Conservation (phyloP, 2,797 vertebrate species). For the Malacoctenus gilli region DNA sequence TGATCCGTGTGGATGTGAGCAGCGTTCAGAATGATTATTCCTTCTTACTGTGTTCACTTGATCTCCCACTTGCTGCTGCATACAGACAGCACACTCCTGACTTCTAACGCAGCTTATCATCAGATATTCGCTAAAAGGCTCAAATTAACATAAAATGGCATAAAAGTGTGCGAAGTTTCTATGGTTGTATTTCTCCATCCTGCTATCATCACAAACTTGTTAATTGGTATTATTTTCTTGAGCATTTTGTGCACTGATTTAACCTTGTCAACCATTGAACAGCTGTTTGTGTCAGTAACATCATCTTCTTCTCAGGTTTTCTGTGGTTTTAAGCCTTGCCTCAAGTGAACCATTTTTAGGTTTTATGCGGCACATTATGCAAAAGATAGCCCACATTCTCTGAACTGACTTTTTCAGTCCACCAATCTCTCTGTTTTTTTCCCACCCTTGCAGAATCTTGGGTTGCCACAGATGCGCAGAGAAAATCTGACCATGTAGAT, state of each 20-base stretch:
- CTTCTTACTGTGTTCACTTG: slow-evolving; percentile 67
- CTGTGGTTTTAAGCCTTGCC: slow-evolving; percentile 9
- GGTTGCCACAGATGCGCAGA: background rate
- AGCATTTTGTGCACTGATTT: slow-evolving; percentile 30
- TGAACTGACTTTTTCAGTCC: slow-evolving; percentile 27
- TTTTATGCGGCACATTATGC: slow-evolving; percentile 54
- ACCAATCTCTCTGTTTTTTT: background rate
- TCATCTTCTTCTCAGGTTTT: slow-evolving; percentile 10
- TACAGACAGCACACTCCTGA: slow-evolving; percentile 46
- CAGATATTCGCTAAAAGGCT: slow-evolving; percentile 61
- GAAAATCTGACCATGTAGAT: background rate
- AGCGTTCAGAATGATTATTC: slow-evolving; percentile 70
- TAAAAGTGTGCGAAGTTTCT: slow-evolving; percentile 33
- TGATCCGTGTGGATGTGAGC: slow-evolving; percentile 76
- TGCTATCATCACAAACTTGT: slow-evolving; percentile 8
- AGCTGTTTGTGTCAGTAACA: slow-evolving; percentile 19
- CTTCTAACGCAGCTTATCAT: slow-evolving; percentile 64
- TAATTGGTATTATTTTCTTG: background rate
- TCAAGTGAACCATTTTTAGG: slow-evolving; percentile 43
- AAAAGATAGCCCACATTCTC: slow-evolving; percentile 46
- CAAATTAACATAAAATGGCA: slow-evolving; percentile 62
- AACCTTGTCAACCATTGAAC: background rate
- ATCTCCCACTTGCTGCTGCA: slow-evolving; percentile 70
- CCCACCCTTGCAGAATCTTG: background rate
- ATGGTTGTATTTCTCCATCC: slow-evolving; percentile 19